phyloP scores from a whole-genome alignment of 1,140 invertebrate species.

The Orchestia grillus region DNA sequence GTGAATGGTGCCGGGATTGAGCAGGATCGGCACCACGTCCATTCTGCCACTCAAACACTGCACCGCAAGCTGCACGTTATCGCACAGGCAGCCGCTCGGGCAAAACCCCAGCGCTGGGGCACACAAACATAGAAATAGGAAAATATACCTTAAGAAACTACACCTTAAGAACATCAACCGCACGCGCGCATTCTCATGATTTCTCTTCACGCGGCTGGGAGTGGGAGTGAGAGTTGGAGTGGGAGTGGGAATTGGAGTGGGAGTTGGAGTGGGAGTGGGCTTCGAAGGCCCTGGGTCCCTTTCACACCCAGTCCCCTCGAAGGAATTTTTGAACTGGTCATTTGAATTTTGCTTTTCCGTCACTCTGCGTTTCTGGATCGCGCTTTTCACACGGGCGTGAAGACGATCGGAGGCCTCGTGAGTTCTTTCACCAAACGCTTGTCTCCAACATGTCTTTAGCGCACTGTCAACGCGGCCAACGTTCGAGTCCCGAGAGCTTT shows the following conservation, averaged over 20 bases:
- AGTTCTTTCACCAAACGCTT: not conserved
- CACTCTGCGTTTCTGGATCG: not conserved
- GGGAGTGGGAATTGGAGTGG: not conserved
- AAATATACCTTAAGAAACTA: slow-evolving; percentile 1
- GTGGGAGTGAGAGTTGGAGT: not conserved
- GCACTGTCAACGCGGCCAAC: not conserved
- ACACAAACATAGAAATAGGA: slow-evolving; percentile 11
- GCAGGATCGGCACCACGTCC: slow-evolving; percentile 66
- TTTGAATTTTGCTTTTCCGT: not conserved
- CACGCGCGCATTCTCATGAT: not conserved
- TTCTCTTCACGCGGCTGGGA: not conserved
- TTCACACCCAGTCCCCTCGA: not conserved
- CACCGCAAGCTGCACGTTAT: slow-evolving; percentile 61
- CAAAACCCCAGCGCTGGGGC: slow-evolving; percentile 58
- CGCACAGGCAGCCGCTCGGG: slow-evolving; percentile 64
- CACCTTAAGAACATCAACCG: not conserved
- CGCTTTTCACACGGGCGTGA: not conserved
- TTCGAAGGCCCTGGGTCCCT: not conserved
- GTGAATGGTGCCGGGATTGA: slow-evolving; percentile 63
- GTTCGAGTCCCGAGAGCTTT: not conserved
- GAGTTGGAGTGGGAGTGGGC: too few species aligned
- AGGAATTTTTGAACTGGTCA: not conserved
- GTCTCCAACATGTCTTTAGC: not conserved
- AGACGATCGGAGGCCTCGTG: not conserved
- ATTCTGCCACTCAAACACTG: slow-evolving; percentile 63